Evolutionary conservation across 2,888 invertebrate genomes (phyloP), one percentile per base, ranked within the genome.

Genomic region (Sympetrum striolatum): DNA sequence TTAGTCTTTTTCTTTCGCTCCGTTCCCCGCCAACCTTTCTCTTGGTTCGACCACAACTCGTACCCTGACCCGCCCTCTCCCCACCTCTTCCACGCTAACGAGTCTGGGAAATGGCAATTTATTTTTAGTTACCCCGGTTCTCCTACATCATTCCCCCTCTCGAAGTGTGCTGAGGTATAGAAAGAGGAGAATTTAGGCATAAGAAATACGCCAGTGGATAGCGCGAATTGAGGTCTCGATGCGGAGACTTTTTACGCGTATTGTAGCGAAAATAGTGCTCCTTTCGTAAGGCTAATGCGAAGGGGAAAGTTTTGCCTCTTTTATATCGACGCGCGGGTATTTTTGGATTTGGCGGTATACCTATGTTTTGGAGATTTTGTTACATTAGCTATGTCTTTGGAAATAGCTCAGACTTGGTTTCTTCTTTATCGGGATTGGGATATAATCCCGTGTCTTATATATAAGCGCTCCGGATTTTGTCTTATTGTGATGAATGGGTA

Each of bases 41-140:
- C 14, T 53, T 31, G 15, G 2, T 37, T 37, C 35, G 25, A 35
- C 48, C 81, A 39, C 48, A 25, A n/a, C 60, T 22, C 73, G 73
- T 31, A 73, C 73, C 73, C 73, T 73, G 73, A 73, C 86, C 86
- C 60, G 35, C 86, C 60, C 35, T 60, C 58, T 37, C 86, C 86
- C 86, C 35, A 37, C 58, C 86, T 58, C 81, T 80, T 37, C 53
- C 82, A 58, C 35, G 86, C 86, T 60, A 60, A 60, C 58, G 86
- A 86, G 86, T 86, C 86, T 60, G 86, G 86, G 86, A 86, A 86
- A 86, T 86, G 86, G 86, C 86, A 60, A 86, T 86, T 86, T 86
- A 86, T 86, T 86, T 86, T 86, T 86, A 86, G 86, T 58, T 35
- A 86, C 60, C 60, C 86, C 86, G 60, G 86, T 86, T 86, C 86